A percentile compares a stretch with the other conserved stretches of the same genome.
phyloP scores from a whole-genome alignment of 2,888 invertebrate species.

The Drosophila flavopinicola region DNA sequence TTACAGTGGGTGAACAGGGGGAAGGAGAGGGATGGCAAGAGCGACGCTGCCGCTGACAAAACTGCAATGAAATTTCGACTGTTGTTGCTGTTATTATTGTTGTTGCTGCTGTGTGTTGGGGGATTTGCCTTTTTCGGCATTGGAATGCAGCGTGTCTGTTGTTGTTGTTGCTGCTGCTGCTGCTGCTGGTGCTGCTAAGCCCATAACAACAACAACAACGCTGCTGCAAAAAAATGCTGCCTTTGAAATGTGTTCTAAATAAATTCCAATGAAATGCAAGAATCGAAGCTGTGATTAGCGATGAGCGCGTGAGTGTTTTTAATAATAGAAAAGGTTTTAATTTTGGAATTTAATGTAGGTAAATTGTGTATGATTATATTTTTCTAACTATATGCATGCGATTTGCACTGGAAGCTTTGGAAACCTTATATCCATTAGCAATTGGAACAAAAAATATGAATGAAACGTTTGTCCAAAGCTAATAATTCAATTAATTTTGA shows the following conservation, averaged over 20 bases:
- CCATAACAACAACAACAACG: slow-evolving; percentile 46
- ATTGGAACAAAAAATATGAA: too few relatives aligned
- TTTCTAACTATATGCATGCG: too few relatives aligned
- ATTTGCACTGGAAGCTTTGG: too few relatives aligned
- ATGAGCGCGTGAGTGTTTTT: slow-evolving; percentile 15
- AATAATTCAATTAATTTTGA: too few relatives aligned
- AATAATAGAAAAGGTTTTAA: neutral
- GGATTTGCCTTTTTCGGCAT: slow-evolving; percentile 77
- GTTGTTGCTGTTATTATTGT: slow-evolving; percentile 37
- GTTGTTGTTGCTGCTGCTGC: slow-evolving; percentile 24
- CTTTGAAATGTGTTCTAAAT: slow-evolving; percentile 82
- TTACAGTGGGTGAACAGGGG: slow-evolving; percentile 20
- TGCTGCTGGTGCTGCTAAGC: slow-evolving; percentile 45
- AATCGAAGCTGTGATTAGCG: slow-evolving; percentile 34
- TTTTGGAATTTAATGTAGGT: neutral
- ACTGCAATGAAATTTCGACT: slow-evolving; percentile 73
- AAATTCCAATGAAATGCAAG: slow-evolving; percentile 81
- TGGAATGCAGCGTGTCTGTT: slow-evolving; percentile 73
- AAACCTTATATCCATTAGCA: too few relatives aligned
- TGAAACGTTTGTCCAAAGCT: too few relatives aligned
- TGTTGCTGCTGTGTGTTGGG: slow-evolving; percentile 40
- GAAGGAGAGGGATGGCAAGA: neutral
- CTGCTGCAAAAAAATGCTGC: slow-evolving; percentile 34
- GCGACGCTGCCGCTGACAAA: slow-evolving; percentile 34
- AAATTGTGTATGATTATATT: neutral